Percentiles rank a stretch among this genome's conserved stretches.
Evolutionary conservation across 2,797 vertebrate genomes (phyloP).

Genomic region (Spinibarbus caldwelli): DNA sequence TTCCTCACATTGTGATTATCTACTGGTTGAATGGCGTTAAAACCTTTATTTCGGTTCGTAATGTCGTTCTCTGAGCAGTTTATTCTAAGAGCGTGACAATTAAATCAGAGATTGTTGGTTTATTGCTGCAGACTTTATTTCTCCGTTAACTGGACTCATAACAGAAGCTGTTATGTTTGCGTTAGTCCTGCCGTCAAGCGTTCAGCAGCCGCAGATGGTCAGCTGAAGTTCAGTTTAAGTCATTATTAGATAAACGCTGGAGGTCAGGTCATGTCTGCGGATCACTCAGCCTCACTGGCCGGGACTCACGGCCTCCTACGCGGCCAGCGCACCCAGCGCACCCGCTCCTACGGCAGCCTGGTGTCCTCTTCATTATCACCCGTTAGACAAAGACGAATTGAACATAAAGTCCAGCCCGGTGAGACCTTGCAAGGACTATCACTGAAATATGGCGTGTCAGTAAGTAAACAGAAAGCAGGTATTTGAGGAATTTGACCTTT

Average conservation of each 20-base stretch:
- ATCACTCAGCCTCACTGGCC: slow-evolving; percentile 39
- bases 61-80: neutral
- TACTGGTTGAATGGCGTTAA: neutral
- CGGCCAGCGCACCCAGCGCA: slow-evolving; percentile 73
- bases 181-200: neutral
- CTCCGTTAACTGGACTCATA: neutral
- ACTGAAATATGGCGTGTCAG: slow-evolving; percentile 91
- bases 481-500: neutral
- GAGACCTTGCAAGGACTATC: slow-evolving; percentile 90
- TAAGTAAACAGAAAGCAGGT: slow-evolving; percentile 74
- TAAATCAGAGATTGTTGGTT: neutral
- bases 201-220: neutral
- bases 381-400: slow-evolving; percentile 74
- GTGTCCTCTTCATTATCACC: slow-evolving; percentile 80
- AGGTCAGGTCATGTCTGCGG: slow-evolving; percentile 59
- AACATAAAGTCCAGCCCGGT: slow-evolving; percentile 83
- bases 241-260: neutral
- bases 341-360: slow-evolving; percentile 86
- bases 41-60: neutral
- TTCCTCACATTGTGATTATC: neutral
- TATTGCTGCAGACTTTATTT: neutral
- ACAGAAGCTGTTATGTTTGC: neutral
- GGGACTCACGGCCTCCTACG: slow-evolving; percentile 69
- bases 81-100: neutral
- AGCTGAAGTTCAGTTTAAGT: neutral